Percentiles rank a stretch among this genome's conserved stretches.
Conservation (phyloP, 2,888 invertebrate species). For the Tipula unca region DNA sequence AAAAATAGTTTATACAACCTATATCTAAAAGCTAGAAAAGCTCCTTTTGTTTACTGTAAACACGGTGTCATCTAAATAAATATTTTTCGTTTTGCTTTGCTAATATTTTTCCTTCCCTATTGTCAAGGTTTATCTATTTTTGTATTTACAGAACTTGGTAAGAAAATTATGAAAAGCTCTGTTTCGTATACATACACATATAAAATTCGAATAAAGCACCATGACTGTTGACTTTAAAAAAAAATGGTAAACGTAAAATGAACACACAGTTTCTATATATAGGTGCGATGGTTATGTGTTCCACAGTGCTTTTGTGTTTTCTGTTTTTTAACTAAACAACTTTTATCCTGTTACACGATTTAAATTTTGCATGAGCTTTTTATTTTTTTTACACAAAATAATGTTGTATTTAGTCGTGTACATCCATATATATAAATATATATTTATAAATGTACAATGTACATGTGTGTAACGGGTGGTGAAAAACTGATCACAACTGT, state of each 20-base stretch:
- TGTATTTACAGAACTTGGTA: not conserved
- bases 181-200: not conserved
- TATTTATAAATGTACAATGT: too few relatives aligned
- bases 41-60: not conserved
- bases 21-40: not conserved
- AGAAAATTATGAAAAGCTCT: not conserved
- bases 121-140: not conserved
- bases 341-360: not conserved
- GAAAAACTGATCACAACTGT: too few relatives aligned
- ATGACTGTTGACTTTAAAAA: not conserved
- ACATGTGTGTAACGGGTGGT: too few relatives aligned
- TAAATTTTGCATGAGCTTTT: not conserved
- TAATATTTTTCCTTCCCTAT: not conserved
- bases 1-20: too few relatives aligned
- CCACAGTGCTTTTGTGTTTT: not conserved
- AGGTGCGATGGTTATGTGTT: not conserved
- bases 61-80: not conserved
- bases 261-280: not conserved
- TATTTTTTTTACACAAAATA: not conserved
- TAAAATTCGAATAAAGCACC: not conserved
- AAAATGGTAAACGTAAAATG: not conserved
- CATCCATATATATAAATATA: not conserved
- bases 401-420: not conserved
- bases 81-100: not conserved
- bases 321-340: not conserved